Conservation (phyloP, 2,797 vertebrate genomes). For the Erithacus rubecula region DNA sequence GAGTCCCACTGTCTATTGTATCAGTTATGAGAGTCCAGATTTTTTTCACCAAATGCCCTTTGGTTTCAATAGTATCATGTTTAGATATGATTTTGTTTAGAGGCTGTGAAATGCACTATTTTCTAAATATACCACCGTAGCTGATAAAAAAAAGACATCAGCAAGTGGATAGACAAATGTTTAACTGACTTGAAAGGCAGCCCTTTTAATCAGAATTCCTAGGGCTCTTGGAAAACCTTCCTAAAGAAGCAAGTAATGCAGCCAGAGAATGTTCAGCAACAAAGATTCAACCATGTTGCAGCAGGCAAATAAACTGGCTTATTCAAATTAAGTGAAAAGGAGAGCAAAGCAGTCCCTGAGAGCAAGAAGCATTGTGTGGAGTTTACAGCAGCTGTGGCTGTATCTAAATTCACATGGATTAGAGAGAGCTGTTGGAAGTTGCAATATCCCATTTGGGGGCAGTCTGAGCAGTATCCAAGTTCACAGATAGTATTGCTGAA, state of each 20-base stretch:
- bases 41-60: not conserved
- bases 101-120: not conserved
- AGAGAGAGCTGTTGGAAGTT: not conserved
- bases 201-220: not conserved
- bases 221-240: not conserved
- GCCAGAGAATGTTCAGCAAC: not conserved
- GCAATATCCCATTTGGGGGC: too few species aligned
- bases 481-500: not conserved
- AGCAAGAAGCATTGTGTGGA: not conserved
- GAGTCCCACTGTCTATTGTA: not conserved
- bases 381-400: not conserved
- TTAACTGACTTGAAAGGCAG: not conserved
- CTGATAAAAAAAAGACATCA: fast-evolving
- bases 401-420: not conserved
- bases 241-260: not conserved
- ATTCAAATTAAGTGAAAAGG: not conserved
- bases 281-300: not conserved
- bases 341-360: not conserved
- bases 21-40: not conserved
- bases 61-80: not conserved
- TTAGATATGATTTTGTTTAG: not conserved
- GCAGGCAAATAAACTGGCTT: not conserved
- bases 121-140: not conserved
- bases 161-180: not conserved
- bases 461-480: not conserved